Conservation (phyloP, 2,797 vertebrate genomes). For the Mormyrops boulengeri region DNA sequence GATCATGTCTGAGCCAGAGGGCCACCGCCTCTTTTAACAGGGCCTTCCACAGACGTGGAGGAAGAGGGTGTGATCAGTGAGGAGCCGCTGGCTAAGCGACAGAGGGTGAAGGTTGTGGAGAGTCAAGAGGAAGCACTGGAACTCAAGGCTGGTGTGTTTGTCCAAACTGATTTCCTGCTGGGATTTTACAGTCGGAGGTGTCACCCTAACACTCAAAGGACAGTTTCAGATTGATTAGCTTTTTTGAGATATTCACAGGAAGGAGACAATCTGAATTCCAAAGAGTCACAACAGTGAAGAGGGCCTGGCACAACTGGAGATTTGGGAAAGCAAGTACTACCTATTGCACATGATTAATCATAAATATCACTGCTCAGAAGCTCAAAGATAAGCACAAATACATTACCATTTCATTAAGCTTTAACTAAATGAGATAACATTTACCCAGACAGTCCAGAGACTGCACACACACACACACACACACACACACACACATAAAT, state of each 20-base stretch:
- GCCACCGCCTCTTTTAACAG: constrained; percentile 66
- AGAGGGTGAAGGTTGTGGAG: constrained; percentile 72
- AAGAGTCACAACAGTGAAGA: not conserved
- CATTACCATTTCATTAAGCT: not conserved
- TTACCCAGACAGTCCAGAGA: not conserved
- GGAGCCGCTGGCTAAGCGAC: constrained; percentile 68
- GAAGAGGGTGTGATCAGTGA: constrained; percentile 80
- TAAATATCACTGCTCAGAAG: not conserved
- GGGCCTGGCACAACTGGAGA: not conserved
- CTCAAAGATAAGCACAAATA: not conserved
- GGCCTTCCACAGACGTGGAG: constrained; percentile 77
- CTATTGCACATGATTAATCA: not conserved
- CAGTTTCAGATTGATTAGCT: not conserved
- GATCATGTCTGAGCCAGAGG: not conserved
- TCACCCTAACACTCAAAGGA: not conserved
- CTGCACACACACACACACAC: not conserved
- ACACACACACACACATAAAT: not conserved
- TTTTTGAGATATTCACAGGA: not conserved
- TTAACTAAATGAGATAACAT: not conserved
- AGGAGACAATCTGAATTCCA: not conserved
- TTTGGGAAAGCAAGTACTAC: not conserved
- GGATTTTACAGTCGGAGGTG: not conserved
- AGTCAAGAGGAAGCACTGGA: constrained; percentile 68
- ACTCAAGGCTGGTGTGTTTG: constrained; percentile 60
- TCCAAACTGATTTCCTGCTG: no score